Evolutionary conservation across 2,888 invertebrate genomes (phyloP), one percentile per base, ranked within the genome.

Genomic region (Drepana falcataria): DNA sequence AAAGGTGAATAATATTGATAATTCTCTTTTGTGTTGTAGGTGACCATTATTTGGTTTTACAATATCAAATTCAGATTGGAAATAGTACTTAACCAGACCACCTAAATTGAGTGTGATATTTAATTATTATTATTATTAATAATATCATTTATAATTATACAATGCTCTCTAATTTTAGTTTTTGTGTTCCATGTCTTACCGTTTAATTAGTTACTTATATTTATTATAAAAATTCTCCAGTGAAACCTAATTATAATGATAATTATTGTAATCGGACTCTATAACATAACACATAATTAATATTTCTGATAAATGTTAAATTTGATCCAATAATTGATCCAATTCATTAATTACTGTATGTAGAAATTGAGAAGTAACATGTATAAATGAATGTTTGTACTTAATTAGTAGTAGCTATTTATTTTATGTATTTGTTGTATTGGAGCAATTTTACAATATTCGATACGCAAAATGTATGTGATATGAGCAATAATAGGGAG

Each of bases 401-500:
- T 90, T 91, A 91, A 90, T 87, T 89, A 91, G 87, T 79, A 79
- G 81, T 88, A 85, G 81, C 75, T 81, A 84, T 86, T 86, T 83
- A 82, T 82, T 87, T 84, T 82, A 75, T 84, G 75, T 76, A 77
- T 72, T 81, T 80, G 79, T 83, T 82, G 81, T 84, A 85, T 87
- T 84, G 78, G 77, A 84, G 78, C 83, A 77, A 77, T 81, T 83
- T 77, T 83, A 81, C 78, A 81, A 79, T 78, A 76, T 77, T 79
- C 68, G 71, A 81, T 80, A 81, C 75, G 80, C 79, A 80, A 87
- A 81, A 75, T 83, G 74, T 74, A 86, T 90, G 90, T 89, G 90
- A 91, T 89, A 89, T 86, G 77, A 89, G 88, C 89, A 89, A 89
- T 88, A 90, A 88, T 87, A 83, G 81, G 83, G 81, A 85, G 80